phyloP scores from a whole-genome alignment of 2,797 vertebrate species.

The Lepus oiostolus region DNA sequence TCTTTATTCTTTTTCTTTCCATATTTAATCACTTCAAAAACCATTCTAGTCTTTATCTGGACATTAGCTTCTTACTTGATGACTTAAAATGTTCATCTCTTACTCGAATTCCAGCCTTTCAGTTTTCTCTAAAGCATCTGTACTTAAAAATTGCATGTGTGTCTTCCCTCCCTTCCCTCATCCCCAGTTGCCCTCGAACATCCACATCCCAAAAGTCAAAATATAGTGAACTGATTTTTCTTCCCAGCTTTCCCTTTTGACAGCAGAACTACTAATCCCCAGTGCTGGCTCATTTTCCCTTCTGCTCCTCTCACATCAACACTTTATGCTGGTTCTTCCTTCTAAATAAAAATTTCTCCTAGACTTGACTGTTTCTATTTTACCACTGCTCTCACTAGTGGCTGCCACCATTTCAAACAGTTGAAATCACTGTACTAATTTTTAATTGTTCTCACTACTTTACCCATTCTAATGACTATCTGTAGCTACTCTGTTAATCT shows the following conservation, averaged over 20 bases:
- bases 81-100: slow-evolving; percentile 29
- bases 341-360: slow-evolving; percentile 1
- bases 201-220: background rate
- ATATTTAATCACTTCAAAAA: slow-evolving; percentile 49
- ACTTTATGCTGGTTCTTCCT: slow-evolving; percentile 18
- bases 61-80: slow-evolving; percentile 14
- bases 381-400: background rate
- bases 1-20: slow-evolving; percentile 51
- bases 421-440: slow-evolving; percentile 37
- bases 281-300: background rate
- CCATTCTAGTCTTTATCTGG: slow-evolving; percentile 41
- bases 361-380: slow-evolving; percentile 37
- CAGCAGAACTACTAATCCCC: background rate
- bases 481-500: background rate
- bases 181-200: background rate
- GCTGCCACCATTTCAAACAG: slow-evolving; percentile 1
- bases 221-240: background rate
- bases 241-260: background rate
- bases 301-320: background rate
- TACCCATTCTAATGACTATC: background rate
- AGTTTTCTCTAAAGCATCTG: slow-evolving; percentile 47
- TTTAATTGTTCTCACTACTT: slow-evolving; percentile 54
- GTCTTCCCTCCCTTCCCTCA: background rate
- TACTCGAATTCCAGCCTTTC: slow-evolving; percentile 27
- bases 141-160: background rate